Conservation (phyloP, 2,888 invertebrate species). For the Serrognathus titanus region DNA sequence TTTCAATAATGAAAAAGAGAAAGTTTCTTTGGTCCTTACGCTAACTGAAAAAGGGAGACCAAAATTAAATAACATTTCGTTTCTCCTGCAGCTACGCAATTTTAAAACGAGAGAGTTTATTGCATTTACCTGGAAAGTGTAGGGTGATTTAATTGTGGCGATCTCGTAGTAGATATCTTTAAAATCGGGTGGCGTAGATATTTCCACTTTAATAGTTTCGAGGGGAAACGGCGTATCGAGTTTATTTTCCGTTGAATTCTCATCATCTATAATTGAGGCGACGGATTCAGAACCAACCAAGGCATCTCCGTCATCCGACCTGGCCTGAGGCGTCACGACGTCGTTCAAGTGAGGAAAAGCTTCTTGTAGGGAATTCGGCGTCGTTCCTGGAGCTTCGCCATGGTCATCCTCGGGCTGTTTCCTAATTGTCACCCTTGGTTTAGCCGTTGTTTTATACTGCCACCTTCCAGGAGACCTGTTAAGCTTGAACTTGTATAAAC, state of each 20-base stretch:
- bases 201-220: conserved; percentile 83
- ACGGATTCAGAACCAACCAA: conserved; percentile 72
- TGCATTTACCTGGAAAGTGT: conserved; percentile 75
- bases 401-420: conserved; percentile 62
- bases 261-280: conserved; percentile 58
- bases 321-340: conserved; percentile 53
- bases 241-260: conserved; percentile 62
- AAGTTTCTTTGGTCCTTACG: no score
- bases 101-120: no score
- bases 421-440: conserved; percentile 78
- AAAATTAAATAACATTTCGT: no score
- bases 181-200: conserved; percentile 83
- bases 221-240: conserved; percentile 60
- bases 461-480: conserved; percentile 81
- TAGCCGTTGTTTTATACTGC: conserved; percentile 88
- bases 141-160: conserved; percentile 86
- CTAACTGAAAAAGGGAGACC: no score
- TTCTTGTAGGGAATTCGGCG: conserved; percentile 32
- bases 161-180: conserved; percentile 85
- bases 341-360: conserved; percentile 44
- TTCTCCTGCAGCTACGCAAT: no score
- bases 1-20: no score
- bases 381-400: conserved; percentile 45
- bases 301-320: conserved; percentile 57
- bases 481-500: conserved; percentile 76